These are phyloP conservation scores for Oryzias javanicus DNA, from an alignment of 2,113 vertebrate genomes.

Conservation along the genomic window DNA sequence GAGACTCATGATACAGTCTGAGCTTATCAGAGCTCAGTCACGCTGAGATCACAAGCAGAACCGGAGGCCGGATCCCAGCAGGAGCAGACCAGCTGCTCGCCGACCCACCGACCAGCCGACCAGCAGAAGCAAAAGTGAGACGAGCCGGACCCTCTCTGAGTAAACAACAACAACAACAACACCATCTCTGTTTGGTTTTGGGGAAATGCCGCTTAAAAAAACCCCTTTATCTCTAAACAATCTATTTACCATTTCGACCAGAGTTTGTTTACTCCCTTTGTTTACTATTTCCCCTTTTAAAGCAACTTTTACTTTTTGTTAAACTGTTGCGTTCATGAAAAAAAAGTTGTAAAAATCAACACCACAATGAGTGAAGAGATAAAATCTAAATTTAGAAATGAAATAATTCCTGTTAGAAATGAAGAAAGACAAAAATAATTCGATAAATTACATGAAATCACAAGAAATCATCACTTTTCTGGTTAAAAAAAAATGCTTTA, in stretches of 20 bases:
- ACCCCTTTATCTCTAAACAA: neutral
- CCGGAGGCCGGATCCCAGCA: neutral
- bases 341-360: too few species aligned
- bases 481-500: too few species aligned
- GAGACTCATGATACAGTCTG: constrained; percentile 52
- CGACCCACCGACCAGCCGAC: constrained; percentile 12
- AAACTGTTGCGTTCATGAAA: neutral
- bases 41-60: constrained; percentile 25
- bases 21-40: constrained; percentile 24
- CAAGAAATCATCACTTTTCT: too few species aligned
- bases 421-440: too few species aligned
- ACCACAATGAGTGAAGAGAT: too few species aligned
- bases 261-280: neutral
- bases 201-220: neutral
- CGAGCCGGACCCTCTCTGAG: constrained; percentile 5
- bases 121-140: constrained; percentile 29
- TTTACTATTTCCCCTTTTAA: neutral
- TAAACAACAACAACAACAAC: neutral
- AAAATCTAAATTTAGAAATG: too few species aligned
- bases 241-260: neutral
- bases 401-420: too few species aligned
- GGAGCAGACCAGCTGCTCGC: neutral
- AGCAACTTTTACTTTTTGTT: neutral
- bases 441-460: too few species aligned
- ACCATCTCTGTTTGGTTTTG: neutral